These are phyloP conservation scores for Chaetodon trifascialis DNA, from an alignment of 2,113 vertebrate genomes.

Conservation along the genomic window DNA sequence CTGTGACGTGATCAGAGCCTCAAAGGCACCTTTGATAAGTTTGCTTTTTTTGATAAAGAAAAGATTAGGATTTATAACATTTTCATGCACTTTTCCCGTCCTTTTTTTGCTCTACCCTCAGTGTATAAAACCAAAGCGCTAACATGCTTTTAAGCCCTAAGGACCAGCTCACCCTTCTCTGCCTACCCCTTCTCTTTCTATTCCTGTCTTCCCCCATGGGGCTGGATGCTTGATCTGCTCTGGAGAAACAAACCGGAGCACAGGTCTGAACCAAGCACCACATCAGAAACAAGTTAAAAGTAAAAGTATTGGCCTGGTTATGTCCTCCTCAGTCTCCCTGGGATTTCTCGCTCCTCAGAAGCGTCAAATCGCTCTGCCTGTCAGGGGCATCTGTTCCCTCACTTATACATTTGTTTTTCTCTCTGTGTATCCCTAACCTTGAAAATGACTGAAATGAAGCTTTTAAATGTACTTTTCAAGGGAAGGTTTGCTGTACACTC, in stretches of 20 bases:
- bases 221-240: conserved; percentile 44
- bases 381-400: conserved; percentile 6
- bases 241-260: conserved; percentile 17
- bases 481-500: not conserved
- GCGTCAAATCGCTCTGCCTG: conserved; percentile 7
- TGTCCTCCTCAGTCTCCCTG: conserved; percentile 30
- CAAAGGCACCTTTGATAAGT: not conserved
- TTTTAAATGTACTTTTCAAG: not conserved
- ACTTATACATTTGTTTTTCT: conserved; percentile 6
- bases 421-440: not conserved
- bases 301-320: conserved; percentile 68
- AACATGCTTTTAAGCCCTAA: conserved; percentile 31
- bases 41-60: not conserved
- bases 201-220: conserved; percentile 26
- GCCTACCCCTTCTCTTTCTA: conserved; percentile 32
- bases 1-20: not conserved
- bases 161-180: conserved; percentile 31
- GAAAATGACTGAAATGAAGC: not conserved
- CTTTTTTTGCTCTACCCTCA: conserved; percentile 7
- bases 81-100: not conserved
- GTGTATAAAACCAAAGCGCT: conserved; percentile 6
- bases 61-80: conserved; percentile 2
- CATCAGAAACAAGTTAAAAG: conserved; percentile 43
- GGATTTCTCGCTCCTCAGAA: conserved; percentile 34
- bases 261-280: conserved; percentile 39